A percentile compares a stretch with the other conserved stretches of the same genome.
Conservation (phyloP, 2,797 vertebrate genomes). For the Sebastes trivittatus region DNA sequence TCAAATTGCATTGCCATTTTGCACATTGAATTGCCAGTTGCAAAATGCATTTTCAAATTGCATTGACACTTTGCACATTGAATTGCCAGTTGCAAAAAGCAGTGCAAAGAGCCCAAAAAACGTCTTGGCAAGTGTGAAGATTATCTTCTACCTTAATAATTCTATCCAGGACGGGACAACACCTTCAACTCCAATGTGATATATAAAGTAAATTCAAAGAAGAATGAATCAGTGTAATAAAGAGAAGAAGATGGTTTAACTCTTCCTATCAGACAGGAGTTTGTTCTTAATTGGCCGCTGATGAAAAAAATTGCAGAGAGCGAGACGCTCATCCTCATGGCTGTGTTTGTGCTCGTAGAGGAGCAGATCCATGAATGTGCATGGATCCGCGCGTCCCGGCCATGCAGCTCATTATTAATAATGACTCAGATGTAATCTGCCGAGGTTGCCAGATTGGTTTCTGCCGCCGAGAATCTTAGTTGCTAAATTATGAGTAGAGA, state of each 20-base stretch:
- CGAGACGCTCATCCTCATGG: slow-evolving; percentile 28
- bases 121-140: neutral
- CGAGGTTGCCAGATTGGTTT: slow-evolving; percentile 58
- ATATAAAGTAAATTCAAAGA: neutral
- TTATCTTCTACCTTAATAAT: neutral
- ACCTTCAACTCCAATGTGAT: neutral
- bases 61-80: too few relatives aligned
- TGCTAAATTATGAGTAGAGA: slow-evolving; percentile 65
- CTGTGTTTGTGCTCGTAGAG: slow-evolving; percentile 36
- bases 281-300: slow-evolving; percentile 37
- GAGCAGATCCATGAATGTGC: slow-evolving; percentile 43
- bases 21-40: too few relatives aligned
- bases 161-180: neutral
- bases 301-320: slow-evolving; percentile 37
- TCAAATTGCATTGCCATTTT: too few relatives aligned
- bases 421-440: slow-evolving; percentile 68
- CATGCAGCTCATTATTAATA: slow-evolving; percentile 70
- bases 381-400: slow-evolving; percentile 18
- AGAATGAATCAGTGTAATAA: neutral
- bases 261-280: slow-evolving; percentile 8
- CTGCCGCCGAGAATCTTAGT: slow-evolving; percentile 57
- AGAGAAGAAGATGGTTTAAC: slow-evolving; percentile 9
- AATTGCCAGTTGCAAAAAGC: too few relatives aligned
- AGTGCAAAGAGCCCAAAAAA: neutral
- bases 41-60: too few relatives aligned